Evolutionary conservation across 1,140 invertebrate genomes (phyloP).

Genomic region (Lithobius niger): DNA sequence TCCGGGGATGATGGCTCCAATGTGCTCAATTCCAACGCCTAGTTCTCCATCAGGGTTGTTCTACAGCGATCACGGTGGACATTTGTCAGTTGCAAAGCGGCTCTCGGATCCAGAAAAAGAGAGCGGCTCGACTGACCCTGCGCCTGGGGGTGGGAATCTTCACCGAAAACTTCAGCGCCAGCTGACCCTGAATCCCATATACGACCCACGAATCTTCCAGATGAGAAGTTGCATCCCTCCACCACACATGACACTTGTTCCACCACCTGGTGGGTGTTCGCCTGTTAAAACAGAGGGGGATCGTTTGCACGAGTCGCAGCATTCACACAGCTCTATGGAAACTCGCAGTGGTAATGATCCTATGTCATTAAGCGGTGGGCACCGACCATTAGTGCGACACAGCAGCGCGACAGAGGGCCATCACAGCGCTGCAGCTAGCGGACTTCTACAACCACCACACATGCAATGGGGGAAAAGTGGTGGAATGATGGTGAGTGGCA

Average conservation of each 20-base stretch:
- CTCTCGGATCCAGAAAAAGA: constrained; percentile 30
- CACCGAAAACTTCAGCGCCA: constrained; percentile 67
- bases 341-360: no score
- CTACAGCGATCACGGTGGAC: constrained; percentile 22
- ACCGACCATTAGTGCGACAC: constrained; percentile 20
- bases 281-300: no score
- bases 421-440: not conserved
- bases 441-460: not conserved
- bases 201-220: constrained; percentile 52
- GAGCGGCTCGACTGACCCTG: constrained; percentile 17
- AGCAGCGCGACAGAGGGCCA: constrained; percentile 18
- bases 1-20: not conserved
- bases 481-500: not conserved
- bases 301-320: no score
- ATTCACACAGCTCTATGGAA: no score
- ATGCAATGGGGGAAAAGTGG: not conserved
- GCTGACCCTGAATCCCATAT: constrained; percentile 60
- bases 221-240: constrained; percentile 9
- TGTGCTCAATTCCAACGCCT: not conserved
- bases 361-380: not conserved
- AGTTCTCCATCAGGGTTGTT: constrained; percentile 9
- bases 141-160: constrained; percentile 49
- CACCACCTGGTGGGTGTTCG: no score
- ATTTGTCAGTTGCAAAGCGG: constrained; percentile 32
- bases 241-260: constrained; percentile 7